Conservation (phyloP, 2,113 vertebrate species). For the Dipodomys ordii region DNA sequence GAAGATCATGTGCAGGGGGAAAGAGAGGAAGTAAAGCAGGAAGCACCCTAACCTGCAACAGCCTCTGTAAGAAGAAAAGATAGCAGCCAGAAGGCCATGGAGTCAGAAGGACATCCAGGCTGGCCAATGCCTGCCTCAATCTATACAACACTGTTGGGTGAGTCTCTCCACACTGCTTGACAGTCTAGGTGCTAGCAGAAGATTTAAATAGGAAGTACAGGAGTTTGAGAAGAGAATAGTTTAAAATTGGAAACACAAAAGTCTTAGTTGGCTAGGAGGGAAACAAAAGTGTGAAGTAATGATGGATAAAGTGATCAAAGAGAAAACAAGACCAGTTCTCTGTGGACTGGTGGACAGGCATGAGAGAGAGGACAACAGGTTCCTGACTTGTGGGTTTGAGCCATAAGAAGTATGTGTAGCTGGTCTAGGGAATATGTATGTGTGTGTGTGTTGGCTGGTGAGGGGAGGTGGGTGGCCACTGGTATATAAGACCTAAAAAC, state of each 20-base stretch:
- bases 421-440: too few species aligned
- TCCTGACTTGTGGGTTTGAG: neutral
- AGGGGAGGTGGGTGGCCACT: too few species aligned
- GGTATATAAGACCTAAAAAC: neutral
- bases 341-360: neutral
- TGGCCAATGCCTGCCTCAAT: too few species aligned
- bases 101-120: too few species aligned
- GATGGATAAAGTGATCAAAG: neutral
- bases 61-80: neutral
- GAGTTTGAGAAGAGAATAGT: neutral
- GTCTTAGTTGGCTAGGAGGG: neutral
- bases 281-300: neutral
- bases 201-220: neutral
- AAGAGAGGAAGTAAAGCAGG: neutral
- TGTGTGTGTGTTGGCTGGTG: too few species aligned
- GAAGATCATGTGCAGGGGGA: neutral
- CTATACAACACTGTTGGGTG: rapidly evolving
- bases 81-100: neutral
- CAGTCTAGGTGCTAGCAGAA: neutral
- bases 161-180: neutral
- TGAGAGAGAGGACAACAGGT: neutral
- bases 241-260: neutral
- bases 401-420: neutral
- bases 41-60: neutral
- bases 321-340: neutral